These are phyloP conservation scores for Motacilla alba DNA, from an alignment of 2,113 vertebrate species.

Conservation along the genomic window DNA sequence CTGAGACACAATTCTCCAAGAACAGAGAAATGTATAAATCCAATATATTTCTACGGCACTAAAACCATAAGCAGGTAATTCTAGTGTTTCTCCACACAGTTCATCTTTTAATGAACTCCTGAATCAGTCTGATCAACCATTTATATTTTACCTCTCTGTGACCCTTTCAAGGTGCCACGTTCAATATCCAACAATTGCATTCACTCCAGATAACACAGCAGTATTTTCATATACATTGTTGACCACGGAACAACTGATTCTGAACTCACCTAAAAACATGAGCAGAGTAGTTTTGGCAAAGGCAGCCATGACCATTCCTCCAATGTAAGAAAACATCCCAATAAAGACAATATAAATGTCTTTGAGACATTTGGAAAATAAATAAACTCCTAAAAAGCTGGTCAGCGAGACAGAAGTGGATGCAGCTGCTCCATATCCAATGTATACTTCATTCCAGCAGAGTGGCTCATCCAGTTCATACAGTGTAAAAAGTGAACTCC, in stretches of 20 bases:
- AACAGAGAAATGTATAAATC: neutral
- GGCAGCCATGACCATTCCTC: constrained; percentile 76
- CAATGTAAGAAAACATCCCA: constrained; percentile 82
- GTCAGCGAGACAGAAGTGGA: constrained; percentile 78
- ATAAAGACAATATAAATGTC: constrained; percentile 81
- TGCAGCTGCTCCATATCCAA: constrained; percentile 89
- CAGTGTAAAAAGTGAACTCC: constrained; percentile 76
- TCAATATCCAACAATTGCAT: neutral
- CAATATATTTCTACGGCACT: neutral
- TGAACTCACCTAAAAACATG: constrained; percentile 90
- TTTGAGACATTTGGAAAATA: constrained; percentile 81
- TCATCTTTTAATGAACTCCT: neutral
- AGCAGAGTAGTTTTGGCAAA: constrained; percentile 87
- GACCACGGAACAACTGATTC: neutral
- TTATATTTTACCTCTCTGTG: neutral
- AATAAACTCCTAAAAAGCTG: constrained; percentile 85
- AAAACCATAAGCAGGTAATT: neutral
- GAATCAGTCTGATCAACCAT: neutral
- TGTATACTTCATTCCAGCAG: constrained; percentile 91
- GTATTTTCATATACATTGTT: neutral
- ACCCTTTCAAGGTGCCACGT: neutral
- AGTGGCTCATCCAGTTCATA: constrained; percentile 90
- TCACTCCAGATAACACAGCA: neutral
- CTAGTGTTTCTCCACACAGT: neutral
- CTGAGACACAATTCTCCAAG: neutral